These are phyloP conservation scores for Nesogale talazaci DNA, from an alignment of 2,113 vertebrate genomes.

Conservation along the genomic window DNA sequence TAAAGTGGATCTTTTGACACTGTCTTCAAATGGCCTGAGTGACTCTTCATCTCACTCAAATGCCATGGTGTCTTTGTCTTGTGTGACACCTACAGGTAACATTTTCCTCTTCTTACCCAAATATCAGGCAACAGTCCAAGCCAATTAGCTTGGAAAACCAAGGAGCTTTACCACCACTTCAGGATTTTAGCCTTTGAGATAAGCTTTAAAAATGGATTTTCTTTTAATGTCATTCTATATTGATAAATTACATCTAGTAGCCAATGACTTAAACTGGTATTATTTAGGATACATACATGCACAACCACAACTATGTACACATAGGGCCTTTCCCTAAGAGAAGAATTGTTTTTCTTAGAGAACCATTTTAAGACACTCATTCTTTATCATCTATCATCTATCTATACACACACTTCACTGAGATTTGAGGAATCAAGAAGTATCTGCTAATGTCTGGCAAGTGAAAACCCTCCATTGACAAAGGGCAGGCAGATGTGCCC, in stretches of 20 bases:
- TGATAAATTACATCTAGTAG: background rate
- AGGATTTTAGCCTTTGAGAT: background rate
- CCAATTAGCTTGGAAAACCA: background rate
- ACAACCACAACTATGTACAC: background rate
- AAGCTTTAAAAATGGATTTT: conserved; percentile 11
- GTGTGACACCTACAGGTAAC: background rate
- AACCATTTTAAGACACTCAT: background rate
- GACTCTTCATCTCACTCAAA: background rate
- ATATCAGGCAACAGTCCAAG: background rate
- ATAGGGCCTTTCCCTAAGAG: background rate
- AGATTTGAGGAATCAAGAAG: conserved; percentile 35
- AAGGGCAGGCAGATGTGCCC: conserved; percentile 20
- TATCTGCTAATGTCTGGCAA: conserved; percentile 1
- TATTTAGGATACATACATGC: background rate
- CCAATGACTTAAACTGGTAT: background rate
- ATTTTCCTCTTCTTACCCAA: background rate
- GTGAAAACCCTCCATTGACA: background rate
- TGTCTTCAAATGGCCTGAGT: background rate
- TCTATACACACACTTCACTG: background rate
- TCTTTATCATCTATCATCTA: no score
- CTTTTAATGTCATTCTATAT: background rate
- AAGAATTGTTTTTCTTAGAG: conserved; percentile 31
- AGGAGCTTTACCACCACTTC: background rate
- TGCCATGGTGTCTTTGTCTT: background rate
- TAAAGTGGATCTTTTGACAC: background rate